phyloP scores from a whole-genome alignment of 1,140 invertebrate species.

The Archivesica marissinica region DNA sequence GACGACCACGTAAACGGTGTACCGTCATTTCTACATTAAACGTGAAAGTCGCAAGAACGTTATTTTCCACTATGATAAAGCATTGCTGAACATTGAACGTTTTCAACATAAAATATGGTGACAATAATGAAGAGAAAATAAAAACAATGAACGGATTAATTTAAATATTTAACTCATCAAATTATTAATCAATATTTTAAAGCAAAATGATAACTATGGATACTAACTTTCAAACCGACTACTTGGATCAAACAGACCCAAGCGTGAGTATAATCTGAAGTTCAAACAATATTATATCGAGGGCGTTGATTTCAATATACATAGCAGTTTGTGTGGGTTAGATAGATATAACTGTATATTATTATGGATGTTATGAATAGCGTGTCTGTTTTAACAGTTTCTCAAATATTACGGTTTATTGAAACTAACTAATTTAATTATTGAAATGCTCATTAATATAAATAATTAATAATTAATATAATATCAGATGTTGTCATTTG shows the following conservation, averaged over 20 bases:
- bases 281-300: too few relatives aligned
- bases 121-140: background rate
- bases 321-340: too few relatives aligned
- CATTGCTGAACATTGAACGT: background rate
- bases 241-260: conserved; percentile 47
- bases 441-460: too few relatives aligned
- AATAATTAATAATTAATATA: too few relatives aligned
- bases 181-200: background rate
- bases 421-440: too few relatives aligned
- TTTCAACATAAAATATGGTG: background rate
- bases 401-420: too few relatives aligned
- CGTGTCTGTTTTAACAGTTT: too few relatives aligned
- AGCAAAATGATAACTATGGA: conserved; percentile 60
- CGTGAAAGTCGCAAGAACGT: conserved; percentile 28
- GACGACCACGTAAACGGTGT: conserved; percentile 40
- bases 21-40: conserved; percentile 22
- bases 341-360: too few relatives aligned
- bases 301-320: too few relatives aligned
- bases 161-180: too few relatives aligned
- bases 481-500: too few relatives aligned
- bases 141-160: background rate
- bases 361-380: too few relatives aligned
- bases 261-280: conserved; percentile 53
- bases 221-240: conserved; percentile 54
- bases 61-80: background rate